Evolutionary conservation across 2,113 vertebrate species (phyloP), one percentile per base, ranked within the genome.

Genomic region (Rhinolophus sinicus): DNA sequence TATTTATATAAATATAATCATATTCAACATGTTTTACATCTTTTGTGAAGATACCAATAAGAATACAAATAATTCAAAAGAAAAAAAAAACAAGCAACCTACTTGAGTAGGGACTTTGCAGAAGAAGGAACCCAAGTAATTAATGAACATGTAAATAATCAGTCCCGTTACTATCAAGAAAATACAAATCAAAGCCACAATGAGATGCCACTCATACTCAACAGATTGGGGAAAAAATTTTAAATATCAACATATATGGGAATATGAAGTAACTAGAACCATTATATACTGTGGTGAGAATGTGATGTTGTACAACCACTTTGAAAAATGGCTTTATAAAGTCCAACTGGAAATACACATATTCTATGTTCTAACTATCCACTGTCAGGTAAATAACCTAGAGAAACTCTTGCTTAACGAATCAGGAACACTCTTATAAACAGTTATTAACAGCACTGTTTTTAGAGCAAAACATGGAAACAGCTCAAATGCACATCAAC

Each of bases 51-150:
- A 64, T 93, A 89, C 54, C 11, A 60, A 35, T 84, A 81, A 38
- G 72, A 78, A 88, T 44, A 72, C 26, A 30, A 86, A 73, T 30
- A 78, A 87, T 35, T 50, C 33, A 56, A 56, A 14, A 69, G 58
- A 47, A 78, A 67, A 78, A 67, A 67, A 69, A 88, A 70, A 62
- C 24, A 18, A 44, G 3, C 9, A 81, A 38, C 18, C 3, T 64
- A 67, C 1, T 70, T 82, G 33, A 85, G 77, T 21, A 81, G 60
- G 24, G 9, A 44, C 8, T 64, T 95, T 70, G 10, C 60, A 94
- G 26, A 60, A 84, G 72, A 76, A 52, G 70, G 91, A 96, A 95
- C 1, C 3, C n/a, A 95, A 58, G 35, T 72, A 94, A 95, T 86
- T 10, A 90, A 72, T 60, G 85, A 77, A 58, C 28, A 50, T 87